phyloP scores from a whole-genome alignment of 2,797 vertebrate species.

The Liparis tanakae region DNA sequence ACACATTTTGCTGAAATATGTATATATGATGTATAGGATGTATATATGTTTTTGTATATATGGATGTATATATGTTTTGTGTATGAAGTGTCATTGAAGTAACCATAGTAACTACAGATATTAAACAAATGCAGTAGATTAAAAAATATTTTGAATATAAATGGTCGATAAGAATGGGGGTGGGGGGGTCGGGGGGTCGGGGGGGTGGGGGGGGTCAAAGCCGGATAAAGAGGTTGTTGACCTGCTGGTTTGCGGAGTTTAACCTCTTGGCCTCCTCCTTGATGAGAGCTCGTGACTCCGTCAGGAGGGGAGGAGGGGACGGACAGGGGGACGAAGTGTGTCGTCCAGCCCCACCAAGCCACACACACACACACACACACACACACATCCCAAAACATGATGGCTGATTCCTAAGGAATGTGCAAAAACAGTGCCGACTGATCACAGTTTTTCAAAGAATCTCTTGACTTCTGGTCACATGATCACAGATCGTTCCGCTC shows the following conservation, averaged over 20 bases:
- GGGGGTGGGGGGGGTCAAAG: slow-evolving; percentile 48
- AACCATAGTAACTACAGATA: neutral
- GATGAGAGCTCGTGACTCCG: slow-evolving; percentile 60
- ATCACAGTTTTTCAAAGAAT: slow-evolving; percentile 16
- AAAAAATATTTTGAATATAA: slow-evolving; percentile 5
- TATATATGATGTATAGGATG: too few relatives aligned
- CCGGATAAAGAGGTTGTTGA: slow-evolving; percentile 71
- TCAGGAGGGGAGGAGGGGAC: slow-evolving; percentile 52
- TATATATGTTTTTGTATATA: neutral
- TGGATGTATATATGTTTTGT: neutral
- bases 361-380: neutral
- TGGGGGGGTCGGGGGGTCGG: slow-evolving; percentile 30
- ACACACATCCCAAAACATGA: neutral
- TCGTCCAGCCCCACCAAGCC: slow-evolving; percentile 22
- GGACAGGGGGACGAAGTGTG: slow-evolving; percentile 61
- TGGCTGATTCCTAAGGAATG: neutral
- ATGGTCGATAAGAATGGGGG: slow-evolving; percentile 3
- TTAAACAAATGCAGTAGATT: neutral
- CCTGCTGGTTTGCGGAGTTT: slow-evolving; percentile 70
- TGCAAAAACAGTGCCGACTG: slow-evolving; percentile 11
- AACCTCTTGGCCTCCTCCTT: slow-evolving; percentile 71
- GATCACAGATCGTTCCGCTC: slow-evolving; percentile 27
- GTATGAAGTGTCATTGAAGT: neutral
- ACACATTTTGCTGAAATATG: neutral
- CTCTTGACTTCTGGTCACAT: slow-evolving; percentile 32